Base-by-base conservation (phyloP, 2,113 vertebrate genomes). In the Laticauda colubrina region DNA sequence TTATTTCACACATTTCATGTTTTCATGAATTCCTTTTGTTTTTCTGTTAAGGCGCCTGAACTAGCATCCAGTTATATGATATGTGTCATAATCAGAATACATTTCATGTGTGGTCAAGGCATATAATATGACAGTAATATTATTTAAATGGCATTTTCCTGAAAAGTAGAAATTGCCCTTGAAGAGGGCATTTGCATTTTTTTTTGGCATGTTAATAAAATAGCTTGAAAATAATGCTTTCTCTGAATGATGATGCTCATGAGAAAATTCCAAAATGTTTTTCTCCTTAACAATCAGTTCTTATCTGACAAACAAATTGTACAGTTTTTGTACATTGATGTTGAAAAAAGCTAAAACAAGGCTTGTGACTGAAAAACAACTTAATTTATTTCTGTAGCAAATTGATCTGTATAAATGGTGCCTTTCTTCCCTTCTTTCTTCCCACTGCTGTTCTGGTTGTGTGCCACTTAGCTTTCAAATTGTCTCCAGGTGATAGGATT, bases 191-290 rank as follows among this genome's bases (percentile, higher is more conserved):
- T 48, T 92, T 56, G 21, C 57, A 15, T 92, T 20, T 2, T 92
- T 92, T 51, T 14, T 24, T 5, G 61, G 23, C 43, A 8, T 89
- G 1, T 89, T 59, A 85, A 91, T 85, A 91, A 89, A 93, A 93
- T 92, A 87, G 0, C 0, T 21, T 18, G 48, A 48, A 75, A 59
- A 56, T 51, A 87, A 93, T 26, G 45, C 91, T 88, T 92, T 81
- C 81, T 93, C 51, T 88, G 92, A 94, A 86, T 24, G 9, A 5
- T 87, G 26, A 29, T 23, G 29, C 55, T 93, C 43, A 29, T 92
- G 92, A 92, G 81, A 94, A 94, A 94, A 56, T 89, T 61, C 94
- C 3, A 94, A 89, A 94, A 93, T 88, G 48, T 94, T 92, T 94
- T 94, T 91, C 39, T 12, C 29, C 53, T 61, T 96, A 89, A 59